Evolutionary conservation across 2,113 vertebrate species (phyloP), one percentile per base, ranked within the genome.

Genomic region (Mormyrus lacerda): DNA sequence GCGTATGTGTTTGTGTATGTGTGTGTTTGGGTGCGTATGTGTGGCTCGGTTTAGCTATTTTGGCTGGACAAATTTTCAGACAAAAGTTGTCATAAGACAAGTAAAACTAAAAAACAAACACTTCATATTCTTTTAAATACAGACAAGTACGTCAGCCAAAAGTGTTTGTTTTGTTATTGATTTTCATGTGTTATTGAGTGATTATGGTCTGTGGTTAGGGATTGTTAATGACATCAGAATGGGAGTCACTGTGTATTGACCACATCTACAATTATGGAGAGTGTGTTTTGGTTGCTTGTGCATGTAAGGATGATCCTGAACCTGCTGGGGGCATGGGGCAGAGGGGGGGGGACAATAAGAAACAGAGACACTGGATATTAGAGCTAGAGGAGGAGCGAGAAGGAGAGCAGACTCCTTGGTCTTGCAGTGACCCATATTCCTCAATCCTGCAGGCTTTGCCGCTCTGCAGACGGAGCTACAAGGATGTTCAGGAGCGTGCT

Each of bases 391-490:
- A 55, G 76, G 48, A 82, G 89, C 65, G 24, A 55, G 88, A 89
- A 76, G 84, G 73, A 39, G 89, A 31, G 61, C 50, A 42, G 47
- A 90, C 55, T 89, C 88, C 53, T 44, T 50, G 39, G 50, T 89
- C 76, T 48, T 89, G 76, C 55, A 89, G 92, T 94, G 94, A 95
- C 95, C 95, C 94, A 96, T 93, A 95, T 95, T 94, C 91, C 91
- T 47, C 90, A 91, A 93, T 93, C 91, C 90, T 58, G 53, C 92
- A 91, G 89, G 88, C 55, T 35, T 48, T 51, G 31, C 9, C 7
- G 13, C 86, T 61, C 87, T 65, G 55, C 93, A 94, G 93, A 94
- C 91, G 90, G 91, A 92, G 91, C 85, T 89, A 89, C 91, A 92
- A 92, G 93, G 94, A 94, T 94, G 93, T 93, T n/a, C 42, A 7